Evolutionary conservation across 2,888 invertebrate genomes (phyloP), one percentile per base, ranked within the genome.

Genomic region (Brachylomia viminalis): DNA sequence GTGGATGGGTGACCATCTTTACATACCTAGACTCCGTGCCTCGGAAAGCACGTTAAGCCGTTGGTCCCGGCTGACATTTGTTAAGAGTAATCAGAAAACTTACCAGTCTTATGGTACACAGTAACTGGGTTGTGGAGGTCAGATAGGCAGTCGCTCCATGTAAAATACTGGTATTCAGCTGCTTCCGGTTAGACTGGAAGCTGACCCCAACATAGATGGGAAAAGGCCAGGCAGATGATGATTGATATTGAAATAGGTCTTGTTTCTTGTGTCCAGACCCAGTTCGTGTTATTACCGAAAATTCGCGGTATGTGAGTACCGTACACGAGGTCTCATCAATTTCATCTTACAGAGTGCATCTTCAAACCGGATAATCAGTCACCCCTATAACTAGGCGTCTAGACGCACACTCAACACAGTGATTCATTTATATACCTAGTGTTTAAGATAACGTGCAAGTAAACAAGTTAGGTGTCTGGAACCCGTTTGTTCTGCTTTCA

Each of bases 391-490:
- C 52, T 72, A 72, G 45, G 1, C 23, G 64, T 78, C 78, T 78
- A 82, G 82, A 66, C 78, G n/a, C n/a, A 56, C 17, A 64, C 61
- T 67, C 65, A 71, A 59, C 68, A 27, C 69, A 33, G 62, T 82
- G 82, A 81, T 78, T 82, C 78, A 81, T 78, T 72, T 56, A 70
- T 62, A 67, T 59, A 33, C 23, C 49, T 47, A 66, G 27, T 68
- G 64, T 65, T 58, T 42, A 61, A 80, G 78, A 81, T 82, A 82
- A 67, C 47, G 59, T 72, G 59, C 20, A 54, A 58, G 30, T 67
- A 82, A 73, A 81, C 73, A 82, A 71, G 70, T 59, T 15, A 69
- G 4, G 47, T 65, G 23, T 20, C 2, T 70, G 6, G 30, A 73
- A 72, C 69, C 4, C 4, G 73, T 82, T 77, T n/a, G 23, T n/a